Evolutionary conservation across 2,888 invertebrate genomes (phyloP).

Genomic region (Nomada ferruginata): DNA sequence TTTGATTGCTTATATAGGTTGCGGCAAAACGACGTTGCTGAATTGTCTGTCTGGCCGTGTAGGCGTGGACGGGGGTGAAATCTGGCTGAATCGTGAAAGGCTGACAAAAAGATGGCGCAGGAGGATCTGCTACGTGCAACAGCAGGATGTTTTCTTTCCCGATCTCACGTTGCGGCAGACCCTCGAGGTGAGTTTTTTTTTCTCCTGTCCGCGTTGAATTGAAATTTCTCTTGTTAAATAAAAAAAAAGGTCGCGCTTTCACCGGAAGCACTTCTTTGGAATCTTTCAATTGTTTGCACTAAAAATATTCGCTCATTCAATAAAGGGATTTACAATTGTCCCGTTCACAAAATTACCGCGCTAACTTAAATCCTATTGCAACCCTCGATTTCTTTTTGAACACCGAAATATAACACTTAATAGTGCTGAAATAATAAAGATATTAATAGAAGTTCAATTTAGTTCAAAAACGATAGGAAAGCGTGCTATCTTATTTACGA

Average conservation of each 20-base stretch:
- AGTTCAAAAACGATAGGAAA: too few relatives aligned
- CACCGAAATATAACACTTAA: too few relatives aligned
- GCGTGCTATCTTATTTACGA: too few relatives aligned
- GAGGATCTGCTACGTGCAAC: conserved; percentile 92
- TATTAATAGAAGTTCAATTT: too few relatives aligned
- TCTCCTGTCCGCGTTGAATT: background rate
- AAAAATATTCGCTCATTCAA: background rate
- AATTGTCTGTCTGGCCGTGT: conserved; percentile 91
- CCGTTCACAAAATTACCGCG: too few relatives aligned
- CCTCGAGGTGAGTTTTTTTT: conserved; percentile 86
- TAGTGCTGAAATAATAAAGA: too few relatives aligned
- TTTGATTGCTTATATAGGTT: conserved; percentile 81
- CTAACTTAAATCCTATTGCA: too few relatives aligned
- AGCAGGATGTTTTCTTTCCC: conserved; percentile 93
- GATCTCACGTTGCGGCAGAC: conserved; percentile 92
- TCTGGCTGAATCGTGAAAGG: conserved; percentile 88
- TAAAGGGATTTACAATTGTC: too few relatives aligned
- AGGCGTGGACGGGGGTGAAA: conserved; percentile 88
- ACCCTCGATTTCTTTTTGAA: too few relatives aligned
- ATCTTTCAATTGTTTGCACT: too few relatives aligned
- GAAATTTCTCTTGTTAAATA: background rate
- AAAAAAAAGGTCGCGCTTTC: too few relatives aligned
- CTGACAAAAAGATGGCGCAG: conserved; percentile 90
- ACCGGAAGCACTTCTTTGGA: too few relatives aligned
- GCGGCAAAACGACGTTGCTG: conserved; percentile 92